These are phyloP conservation scores for Danionella cerebrum DNA, from an alignment of 2,113 vertebrate species.

Conservation along the genomic window DNA sequence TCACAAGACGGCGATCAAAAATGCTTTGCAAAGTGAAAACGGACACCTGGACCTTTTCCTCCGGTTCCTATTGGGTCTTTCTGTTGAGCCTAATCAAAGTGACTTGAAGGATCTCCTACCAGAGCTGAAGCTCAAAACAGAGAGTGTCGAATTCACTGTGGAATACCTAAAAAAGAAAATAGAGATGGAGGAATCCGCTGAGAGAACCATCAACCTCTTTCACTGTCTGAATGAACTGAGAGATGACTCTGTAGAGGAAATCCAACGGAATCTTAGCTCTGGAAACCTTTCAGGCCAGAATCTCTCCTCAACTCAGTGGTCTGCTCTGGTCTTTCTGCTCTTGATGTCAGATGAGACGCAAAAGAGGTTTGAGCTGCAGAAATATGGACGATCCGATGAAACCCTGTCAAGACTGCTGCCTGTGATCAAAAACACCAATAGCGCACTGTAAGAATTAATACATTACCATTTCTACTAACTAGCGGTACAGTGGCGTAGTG, in stretches of 20 bases:
- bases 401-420: conserved; percentile 15
- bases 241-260: not conserved
- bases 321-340: conserved; percentile 11
- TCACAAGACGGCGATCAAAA: not conserved
- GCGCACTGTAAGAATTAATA: conserved; percentile 20
- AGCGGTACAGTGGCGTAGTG: too few species aligned
- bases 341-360: conserved; percentile 17
- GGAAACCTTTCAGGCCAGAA: not conserved
- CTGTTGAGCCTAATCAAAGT: not conserved
- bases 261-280: not conserved
- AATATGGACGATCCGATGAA: conserved; percentile 28
- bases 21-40: not conserved
- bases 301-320: conserved; percentile 14
- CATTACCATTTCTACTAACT: too few species aligned
- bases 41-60: conserved; percentile 22
- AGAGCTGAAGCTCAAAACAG: not conserved
- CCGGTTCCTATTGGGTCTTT: conserved; percentile 17
- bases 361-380: conserved; percentile 24
- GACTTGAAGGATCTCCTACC: not conserved
- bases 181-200: not conserved
- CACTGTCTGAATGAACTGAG: conserved; percentile 23
- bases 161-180: not conserved
- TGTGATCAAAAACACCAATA: conserved; percentile 12
- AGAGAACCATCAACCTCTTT: conserved; percentile 14
- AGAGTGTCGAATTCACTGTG: not conserved